Evolutionary conservation across 2,797 vertebrate species (phyloP).

Genomic region (Chelon labrosus): DNA sequence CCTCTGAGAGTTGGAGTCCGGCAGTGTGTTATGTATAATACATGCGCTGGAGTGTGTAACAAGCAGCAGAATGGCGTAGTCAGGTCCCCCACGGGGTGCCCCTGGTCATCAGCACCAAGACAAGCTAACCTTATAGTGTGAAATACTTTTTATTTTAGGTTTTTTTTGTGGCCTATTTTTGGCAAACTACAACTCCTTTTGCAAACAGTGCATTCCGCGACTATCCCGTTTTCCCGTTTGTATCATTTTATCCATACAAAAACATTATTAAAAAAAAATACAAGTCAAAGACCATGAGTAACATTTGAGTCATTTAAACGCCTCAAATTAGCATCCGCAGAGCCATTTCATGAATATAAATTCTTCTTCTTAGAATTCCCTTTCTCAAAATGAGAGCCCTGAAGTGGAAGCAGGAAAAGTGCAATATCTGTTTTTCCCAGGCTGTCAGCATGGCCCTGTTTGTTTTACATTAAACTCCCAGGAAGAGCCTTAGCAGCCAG

Average conservation of each 20-base stretch:
- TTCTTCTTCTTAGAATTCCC: conserved; percentile 56
- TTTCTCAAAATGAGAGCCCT: conserved; percentile 58
- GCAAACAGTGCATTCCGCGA: conserved; percentile 8
- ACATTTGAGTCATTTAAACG: conserved; percentile 53
- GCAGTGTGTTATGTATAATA: conserved; percentile 78
- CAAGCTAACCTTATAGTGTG: conserved; percentile 52
- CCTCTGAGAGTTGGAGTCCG: conserved; percentile 68
- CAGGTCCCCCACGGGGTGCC: conserved; percentile 61
- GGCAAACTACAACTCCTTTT: conserved; percentile 24
- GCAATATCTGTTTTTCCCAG: conserved; percentile 81
- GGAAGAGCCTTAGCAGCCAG: conserved; percentile 83
- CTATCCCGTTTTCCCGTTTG: conserved; percentile 11
- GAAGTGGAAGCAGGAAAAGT: conserved; percentile 66
- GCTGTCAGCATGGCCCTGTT: conserved; percentile 80
- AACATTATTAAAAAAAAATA: conserved; percentile 19
- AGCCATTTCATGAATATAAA: conserved; percentile 65
- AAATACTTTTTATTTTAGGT: conserved; percentile 4
- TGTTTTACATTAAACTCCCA: conserved; percentile 85
- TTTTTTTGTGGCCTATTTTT: conserved; percentile 28
- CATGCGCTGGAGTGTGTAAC: conserved; percentile 73
- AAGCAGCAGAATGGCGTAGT: conserved; percentile 66
- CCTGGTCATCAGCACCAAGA: conserved; percentile 66
- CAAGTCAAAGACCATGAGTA: conserved; percentile 46
- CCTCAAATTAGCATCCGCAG: conserved; percentile 51
- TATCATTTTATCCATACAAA: conserved; percentile 44